A percentile compares a stretch with the other conserved stretches of the same genome.
phyloP scores from a whole-genome alignment of 2,888 invertebrate species.

The Nymphalis c-album region DNA sequence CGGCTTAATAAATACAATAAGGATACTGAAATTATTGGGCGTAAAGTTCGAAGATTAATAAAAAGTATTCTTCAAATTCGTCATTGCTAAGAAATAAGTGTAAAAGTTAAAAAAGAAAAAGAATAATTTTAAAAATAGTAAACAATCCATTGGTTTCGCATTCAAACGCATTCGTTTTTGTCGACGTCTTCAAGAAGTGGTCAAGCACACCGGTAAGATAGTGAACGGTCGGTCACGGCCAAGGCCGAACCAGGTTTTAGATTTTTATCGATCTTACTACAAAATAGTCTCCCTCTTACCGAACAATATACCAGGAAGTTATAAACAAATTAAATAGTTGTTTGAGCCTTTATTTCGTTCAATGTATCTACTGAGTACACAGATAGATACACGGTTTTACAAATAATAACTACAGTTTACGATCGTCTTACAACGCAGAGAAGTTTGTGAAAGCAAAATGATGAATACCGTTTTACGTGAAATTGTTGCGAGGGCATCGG shows the following conservation, averaged over 20 bases:
- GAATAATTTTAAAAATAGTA: constrained; percentile 3
- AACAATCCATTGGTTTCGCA: neutral
- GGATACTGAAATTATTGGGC: too few relatives aligned
- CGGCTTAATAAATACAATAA: too few relatives aligned
- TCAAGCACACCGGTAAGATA: constrained; percentile 66
- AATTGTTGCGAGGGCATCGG: constrained; percentile 66
- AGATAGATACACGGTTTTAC: constrained; percentile 39
- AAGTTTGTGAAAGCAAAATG: constrained; percentile 62
- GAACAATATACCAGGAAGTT: constrained; percentile 45
- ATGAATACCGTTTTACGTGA: constrained; percentile 68
- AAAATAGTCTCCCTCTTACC: constrained; percentile 52
- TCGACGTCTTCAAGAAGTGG: constrained; percentile 49
- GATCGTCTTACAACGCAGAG: constrained; percentile 39
- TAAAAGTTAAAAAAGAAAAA: neutral
- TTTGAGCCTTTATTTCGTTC: constrained; percentile 32
- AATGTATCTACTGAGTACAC: constrained; percentile 34
- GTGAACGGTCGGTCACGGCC: constrained; percentile 78
- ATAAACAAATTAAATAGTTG: constrained; percentile 41
- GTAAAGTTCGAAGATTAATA: too few relatives aligned
- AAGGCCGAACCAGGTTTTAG: constrained; percentile 66
- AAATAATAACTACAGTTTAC: constrained; percentile 35
- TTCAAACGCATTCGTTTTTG: constrained; percentile 41
- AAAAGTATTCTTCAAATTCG: too few relatives aligned
- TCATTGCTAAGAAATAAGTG: too few relatives aligned
- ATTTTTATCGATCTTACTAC: constrained; percentile 46